phyloP scores from a whole-genome alignment of 2,113 vertebrate genomes.

The Pachypanchax playfairii region DNA sequence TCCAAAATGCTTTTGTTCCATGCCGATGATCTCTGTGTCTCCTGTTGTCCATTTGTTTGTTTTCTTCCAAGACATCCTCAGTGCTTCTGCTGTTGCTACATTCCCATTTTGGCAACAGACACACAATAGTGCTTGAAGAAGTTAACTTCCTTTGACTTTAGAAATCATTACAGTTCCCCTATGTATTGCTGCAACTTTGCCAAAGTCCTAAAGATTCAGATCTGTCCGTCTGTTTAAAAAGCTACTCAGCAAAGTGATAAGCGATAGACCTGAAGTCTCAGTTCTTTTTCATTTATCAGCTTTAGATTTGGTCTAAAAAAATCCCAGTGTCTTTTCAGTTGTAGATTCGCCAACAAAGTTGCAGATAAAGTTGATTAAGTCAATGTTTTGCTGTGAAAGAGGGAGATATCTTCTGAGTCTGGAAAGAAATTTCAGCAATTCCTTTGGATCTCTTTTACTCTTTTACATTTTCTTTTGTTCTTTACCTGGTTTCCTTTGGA shows the following conservation, averaged over 20 bases:
- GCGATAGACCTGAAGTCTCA: conserved; percentile 21
- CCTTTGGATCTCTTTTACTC: conserved; percentile 18
- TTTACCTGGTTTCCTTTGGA: conserved; percentile 5
- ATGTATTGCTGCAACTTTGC: conserved; percentile 38
- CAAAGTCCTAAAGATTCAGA: conserved; percentile 16
- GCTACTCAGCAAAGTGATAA: conserved; percentile 26
- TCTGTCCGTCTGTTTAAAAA: conserved; percentile 31
- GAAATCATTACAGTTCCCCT: background rate
- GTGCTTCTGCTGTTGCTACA: conserved; percentile 45
- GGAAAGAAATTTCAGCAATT: conserved; percentile 17
- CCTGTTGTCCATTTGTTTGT: conserved; percentile 30
- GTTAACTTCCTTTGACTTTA: conserved; percentile 20
- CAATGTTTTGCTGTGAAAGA: background rate
- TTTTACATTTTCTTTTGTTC: conserved; percentile 12
- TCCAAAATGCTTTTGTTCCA: conserved; percentile 40
- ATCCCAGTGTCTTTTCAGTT: conserved; percentile 10
- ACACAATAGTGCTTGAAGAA: conserved; percentile 13
- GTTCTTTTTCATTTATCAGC: conserved; percentile 17
- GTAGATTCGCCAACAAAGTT: too few species aligned
- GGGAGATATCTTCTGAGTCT: background rate
- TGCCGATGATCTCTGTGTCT: conserved; percentile 15
- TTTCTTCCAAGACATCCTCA: background rate
- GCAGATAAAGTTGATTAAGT: conserved; percentile 3
- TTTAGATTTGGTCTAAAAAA: conserved; percentile 9
- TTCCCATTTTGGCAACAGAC: conserved; percentile 38